Evolutionary conservation across 2,888 invertebrate species (phyloP).

Genomic region (Orchesella flavescens): DNA sequence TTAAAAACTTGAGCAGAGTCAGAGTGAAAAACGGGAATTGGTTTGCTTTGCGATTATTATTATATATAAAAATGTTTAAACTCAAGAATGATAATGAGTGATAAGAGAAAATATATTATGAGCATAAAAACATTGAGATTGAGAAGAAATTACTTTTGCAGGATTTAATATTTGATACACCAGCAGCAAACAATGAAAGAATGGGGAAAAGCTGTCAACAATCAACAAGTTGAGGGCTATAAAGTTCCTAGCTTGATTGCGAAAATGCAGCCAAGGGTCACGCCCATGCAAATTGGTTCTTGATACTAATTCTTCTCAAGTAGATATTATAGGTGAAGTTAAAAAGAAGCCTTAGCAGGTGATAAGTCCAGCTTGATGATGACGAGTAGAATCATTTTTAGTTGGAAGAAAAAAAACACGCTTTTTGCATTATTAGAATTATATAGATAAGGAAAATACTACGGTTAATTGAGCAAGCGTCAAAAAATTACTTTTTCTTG

Average conservation of each 20-base stretch:
- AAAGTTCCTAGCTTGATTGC: conserved; percentile 61
- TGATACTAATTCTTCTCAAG: conserved; percentile 14
- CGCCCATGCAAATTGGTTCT: conserved; percentile 58
- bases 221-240: conserved; percentile 45
- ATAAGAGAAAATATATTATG: conserved; percentile 11
- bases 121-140: conserved; percentile 6
- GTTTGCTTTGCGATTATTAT: background rate
- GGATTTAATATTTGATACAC: background rate
- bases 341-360: background rate
- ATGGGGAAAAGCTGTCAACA: conserved; percentile 49
- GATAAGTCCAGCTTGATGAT: too few relatives aligned
- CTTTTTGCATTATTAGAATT: conserved; percentile 23
- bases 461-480: conserved; percentile 6
- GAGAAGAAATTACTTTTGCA: conserved; percentile 17
- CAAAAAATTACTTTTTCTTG: conserved; percentile 31
- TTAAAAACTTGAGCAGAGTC: too few relatives aligned
- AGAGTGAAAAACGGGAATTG: too few relatives aligned
- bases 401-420: conserved; percentile 25
- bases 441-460: background rate
- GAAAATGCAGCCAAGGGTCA: conserved; percentile 57
- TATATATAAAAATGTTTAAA: background rate
- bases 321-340: background rate
- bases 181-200: background rate
- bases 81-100: conserved; percentile 38
- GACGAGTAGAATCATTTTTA: conserved; percentile 11